Base-by-base conservation (phyloP, 2,797 vertebrate genomes). In the Falco columbarius region DNA sequence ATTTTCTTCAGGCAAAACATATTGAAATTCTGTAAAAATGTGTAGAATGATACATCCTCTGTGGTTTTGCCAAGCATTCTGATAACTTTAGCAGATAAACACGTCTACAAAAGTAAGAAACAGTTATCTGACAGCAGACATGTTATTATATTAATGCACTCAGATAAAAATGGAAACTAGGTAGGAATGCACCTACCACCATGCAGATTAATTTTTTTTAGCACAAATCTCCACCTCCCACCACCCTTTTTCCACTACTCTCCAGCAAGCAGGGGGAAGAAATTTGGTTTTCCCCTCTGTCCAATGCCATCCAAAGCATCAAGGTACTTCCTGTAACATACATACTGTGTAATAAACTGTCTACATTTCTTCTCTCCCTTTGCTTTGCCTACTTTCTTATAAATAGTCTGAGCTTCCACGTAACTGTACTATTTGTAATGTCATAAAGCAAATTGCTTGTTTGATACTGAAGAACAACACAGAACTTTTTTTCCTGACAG, bases 241-340 rank as follows among this genome's bases (percentile, higher is more conserved):
- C 3, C 12, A 36, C 4, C 2, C 6, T 2, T 3, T 9, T 3
- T 6, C 13, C 27, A 2, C 21, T 22, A 6, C 36, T 81, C 26
- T 27, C 32, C 47, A 44, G 27, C 23, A 23, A 55, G 18, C 0
- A 15, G 6, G 5, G 23, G 21, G 14, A 36, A 40, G 4, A 29
- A 71, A 47, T 2, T 0, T 2, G 1, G 22, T 13, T 34, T 75
- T 40, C 14, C 17, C 9, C 18, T 59, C 26, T 24, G 30, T 10
- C 10, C 42, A 34, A 9, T 12, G 1, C 26, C 34, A 52, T 11
- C 30, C 65, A 72, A 19, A 55, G 44, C 8, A 18, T 26, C 4
- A 47, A 2, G 2, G 62, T 6, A 24, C 30, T 36, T 24, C 19
- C 32, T 30, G 5, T 12, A 62, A 46, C 30, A 13, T 12, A 27